Percentiles rank a stretch among this genome's conserved stretches.
These are phyloP conservation scores for Solenopsis invicta DNA, from an alignment of 1,140 invertebrate genomes.

Conservation along the genomic window DNA sequence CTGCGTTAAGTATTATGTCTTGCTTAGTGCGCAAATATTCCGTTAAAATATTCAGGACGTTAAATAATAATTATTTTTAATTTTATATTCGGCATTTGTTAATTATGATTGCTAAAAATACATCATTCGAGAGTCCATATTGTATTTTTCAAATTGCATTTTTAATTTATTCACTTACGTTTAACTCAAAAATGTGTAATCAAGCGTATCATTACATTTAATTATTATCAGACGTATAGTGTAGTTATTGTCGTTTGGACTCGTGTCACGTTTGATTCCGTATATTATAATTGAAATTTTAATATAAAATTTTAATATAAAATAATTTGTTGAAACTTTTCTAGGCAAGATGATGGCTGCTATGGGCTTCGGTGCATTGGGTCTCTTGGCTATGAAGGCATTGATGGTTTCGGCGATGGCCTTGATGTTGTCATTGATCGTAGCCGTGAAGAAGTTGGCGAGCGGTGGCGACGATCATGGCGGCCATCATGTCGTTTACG, in stretches of 20 bases:
- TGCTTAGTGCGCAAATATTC: neutral
- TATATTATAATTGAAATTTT: neutral
- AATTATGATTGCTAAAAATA: neutral
- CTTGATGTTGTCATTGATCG: conserved; percentile 90
- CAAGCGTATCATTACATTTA: neutral
- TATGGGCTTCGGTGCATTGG: conserved; percentile 90
- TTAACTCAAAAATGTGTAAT: neutral
- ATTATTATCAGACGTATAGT: no score
- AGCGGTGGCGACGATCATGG: conserved; percentile 89
- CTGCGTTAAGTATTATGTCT: neutral
- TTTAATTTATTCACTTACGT: neutral
- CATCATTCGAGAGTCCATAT: neutral
- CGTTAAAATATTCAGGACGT: neutral
- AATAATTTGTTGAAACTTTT: neutral
- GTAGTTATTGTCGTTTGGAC: neutral
- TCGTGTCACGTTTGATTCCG: neutral
- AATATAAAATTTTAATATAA: neutral
- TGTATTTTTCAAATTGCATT: neutral
- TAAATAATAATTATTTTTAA: neutral
- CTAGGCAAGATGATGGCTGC: conserved; percentile 90
- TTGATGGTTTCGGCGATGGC: conserved; percentile 90
- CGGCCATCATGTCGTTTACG: conserved; percentile 91
- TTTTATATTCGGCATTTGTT: neutral
- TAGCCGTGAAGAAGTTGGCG: conserved; percentile 91
- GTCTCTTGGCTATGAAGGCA: conserved; percentile 91